Evolutionary conservation across 1,140 invertebrate genomes (phyloP).

Genomic region (Chelonus insularis): DNA sequence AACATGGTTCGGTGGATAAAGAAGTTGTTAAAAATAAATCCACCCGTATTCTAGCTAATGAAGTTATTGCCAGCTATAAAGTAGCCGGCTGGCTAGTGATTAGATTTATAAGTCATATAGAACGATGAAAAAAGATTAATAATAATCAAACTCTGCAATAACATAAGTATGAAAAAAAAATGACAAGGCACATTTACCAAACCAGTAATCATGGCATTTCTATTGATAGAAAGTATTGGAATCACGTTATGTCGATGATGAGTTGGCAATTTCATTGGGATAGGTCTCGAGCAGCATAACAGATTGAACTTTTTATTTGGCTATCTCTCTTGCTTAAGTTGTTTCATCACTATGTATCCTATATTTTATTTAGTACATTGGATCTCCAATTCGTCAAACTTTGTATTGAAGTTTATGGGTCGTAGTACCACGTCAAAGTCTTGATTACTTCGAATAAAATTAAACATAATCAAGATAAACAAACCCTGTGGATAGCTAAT

Average conservation of each 20-base stretch:
- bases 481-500: no score
- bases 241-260: constrained; percentile 28
- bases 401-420: neutral
- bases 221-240: neutral
- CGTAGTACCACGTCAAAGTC: neutral
- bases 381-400: neutral
- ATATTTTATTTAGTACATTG: neutral
- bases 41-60: no score
- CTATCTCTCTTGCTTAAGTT: neutral
- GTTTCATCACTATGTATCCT: neutral
- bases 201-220: no score
- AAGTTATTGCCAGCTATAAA: no score
- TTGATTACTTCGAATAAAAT: neutral
- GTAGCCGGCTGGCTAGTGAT: no score
- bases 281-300: constrained; percentile 25
- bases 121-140: no score
- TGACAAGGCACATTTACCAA: no score
- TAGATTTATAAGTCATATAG: no score
- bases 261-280: constrained; percentile 35
- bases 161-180: neutral
- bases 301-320: neutral
- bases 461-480: no score
- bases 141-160: no score
- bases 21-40: no score
- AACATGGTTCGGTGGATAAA: no score